Evolutionary conservation across 2,797 vertebrate species (phyloP).

Genomic region (Acomys russatus): DNA sequence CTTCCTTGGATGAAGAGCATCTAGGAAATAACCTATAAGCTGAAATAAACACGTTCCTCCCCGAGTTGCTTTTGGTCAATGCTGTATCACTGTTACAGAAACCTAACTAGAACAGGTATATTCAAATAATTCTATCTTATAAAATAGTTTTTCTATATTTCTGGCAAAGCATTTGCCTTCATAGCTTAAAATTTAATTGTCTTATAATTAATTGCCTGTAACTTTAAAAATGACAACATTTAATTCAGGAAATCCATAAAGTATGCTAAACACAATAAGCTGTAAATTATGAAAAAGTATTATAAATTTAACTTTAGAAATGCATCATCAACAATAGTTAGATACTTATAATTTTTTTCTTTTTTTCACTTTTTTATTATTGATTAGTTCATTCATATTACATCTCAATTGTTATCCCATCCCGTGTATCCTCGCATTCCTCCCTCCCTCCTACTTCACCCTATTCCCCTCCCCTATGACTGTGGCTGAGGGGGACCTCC

Average conservation of each 20-base stretch:
- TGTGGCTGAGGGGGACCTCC: no score
- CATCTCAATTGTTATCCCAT: no score
- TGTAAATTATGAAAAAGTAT: slow-evolving; percentile 21
- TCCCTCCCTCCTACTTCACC: no score
- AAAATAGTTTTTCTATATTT: slow-evolving; percentile 24
- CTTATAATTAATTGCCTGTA: slow-evolving; percentile 49
- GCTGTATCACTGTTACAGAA: background rate
- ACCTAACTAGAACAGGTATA: background rate
- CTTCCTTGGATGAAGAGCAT: background rate
- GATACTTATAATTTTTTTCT: no score
- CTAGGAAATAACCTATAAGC: background rate
- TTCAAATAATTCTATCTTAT: slow-evolving; percentile 43
- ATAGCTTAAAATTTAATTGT: background rate
- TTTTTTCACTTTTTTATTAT: no score
- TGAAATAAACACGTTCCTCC: background rate
- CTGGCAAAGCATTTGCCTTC: slow-evolving; percentile 44
- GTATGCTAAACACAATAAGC: slow-evolving; percentile 2
- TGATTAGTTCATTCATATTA: no score
- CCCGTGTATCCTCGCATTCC: no score
- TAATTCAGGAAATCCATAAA: slow-evolving; percentile 18
- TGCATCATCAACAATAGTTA: slow-evolving; percentile 35
- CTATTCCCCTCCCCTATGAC: no score
- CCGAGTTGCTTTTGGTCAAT: background rate
- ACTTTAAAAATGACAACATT: slow-evolving; percentile 23
- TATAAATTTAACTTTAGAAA: slow-evolving; percentile 44